Percentiles rank a stretch among this genome's conserved stretches.
Conservation (phyloP, 2,797 vertebrate genomes). For the Pempheris klunzingeri region DNA sequence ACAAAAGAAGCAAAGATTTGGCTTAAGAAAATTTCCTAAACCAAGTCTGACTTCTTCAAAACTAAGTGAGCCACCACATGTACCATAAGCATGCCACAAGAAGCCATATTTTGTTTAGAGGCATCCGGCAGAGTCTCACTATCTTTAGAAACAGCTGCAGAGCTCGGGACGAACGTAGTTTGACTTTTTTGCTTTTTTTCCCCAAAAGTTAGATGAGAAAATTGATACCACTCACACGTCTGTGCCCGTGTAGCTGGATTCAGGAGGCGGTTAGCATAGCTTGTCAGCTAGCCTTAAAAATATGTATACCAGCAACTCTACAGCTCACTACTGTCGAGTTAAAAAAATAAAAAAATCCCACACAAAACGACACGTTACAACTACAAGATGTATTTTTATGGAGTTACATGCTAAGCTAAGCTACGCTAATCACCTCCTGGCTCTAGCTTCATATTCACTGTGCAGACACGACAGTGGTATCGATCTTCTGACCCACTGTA, state of each 20-base stretch:
- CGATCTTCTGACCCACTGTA: background rate
- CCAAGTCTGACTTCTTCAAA: conserved; percentile 26
- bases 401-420: background rate
- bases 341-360: background rate
- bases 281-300: too few species aligned
- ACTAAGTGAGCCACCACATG: conserved; percentile 43
- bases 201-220: conserved; percentile 9
- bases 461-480: conserved; percentile 6
- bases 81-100: conserved; percentile 59
- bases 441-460: background rate
- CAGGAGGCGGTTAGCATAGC: conserved; percentile 8
- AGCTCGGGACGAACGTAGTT: conserved; percentile 24
- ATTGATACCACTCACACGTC: background rate
- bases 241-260: background rate
- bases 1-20: conserved; percentile 38
- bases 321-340: too few species aligned
- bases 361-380: background rate
- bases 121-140: conserved; percentile 57
- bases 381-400: background rate
- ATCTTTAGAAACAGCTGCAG: conserved; percentile 52
- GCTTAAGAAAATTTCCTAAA: conserved; percentile 29
- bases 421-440: background rate
- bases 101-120: conserved; percentile 68
- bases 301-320: too few species aligned
- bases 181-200: conserved; percentile 29